Conservation (phyloP, 2,113 vertebrate species). For the Zosterops japonicus region DNA sequence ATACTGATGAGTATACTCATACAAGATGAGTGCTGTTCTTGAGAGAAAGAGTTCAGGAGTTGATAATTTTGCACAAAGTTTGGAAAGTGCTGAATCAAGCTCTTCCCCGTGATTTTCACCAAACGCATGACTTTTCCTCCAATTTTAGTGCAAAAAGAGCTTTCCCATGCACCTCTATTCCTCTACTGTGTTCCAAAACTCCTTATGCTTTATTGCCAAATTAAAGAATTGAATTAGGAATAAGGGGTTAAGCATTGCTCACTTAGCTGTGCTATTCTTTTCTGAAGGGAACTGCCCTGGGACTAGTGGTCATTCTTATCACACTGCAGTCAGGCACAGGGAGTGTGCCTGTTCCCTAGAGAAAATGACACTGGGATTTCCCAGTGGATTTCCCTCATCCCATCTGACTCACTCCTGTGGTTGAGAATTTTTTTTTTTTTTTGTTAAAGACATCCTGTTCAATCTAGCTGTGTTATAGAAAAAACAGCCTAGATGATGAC, state of each 20-base stretch:
- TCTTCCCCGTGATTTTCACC: background rate
- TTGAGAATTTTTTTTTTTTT: background rate
- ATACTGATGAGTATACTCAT: background rate
- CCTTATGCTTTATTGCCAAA: background rate
- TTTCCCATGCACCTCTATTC: background rate
- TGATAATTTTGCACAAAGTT: background rate
- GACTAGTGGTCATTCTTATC: background rate
- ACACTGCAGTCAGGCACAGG: background rate
- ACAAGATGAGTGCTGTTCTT: background rate
- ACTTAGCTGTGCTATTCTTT: background rate
- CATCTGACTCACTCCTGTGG: background rate
- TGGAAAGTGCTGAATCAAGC: background rate
- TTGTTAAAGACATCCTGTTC: background rate
- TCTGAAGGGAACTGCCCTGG: background rate
- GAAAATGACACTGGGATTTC: background rate
- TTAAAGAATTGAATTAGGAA: background rate
- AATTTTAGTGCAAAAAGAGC: background rate
- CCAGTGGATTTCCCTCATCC: background rate
- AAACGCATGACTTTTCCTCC: background rate
- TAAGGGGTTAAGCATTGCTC: background rate
- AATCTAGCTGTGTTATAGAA: background rate
- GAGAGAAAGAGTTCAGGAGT: background rate
- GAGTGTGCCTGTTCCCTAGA: background rate
- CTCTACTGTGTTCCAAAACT: background rate
- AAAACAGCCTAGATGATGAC: background rate